phyloP scores from a whole-genome alignment of 2,113 vertebrate genomes.

The Dipodomys stephensi region DNA sequence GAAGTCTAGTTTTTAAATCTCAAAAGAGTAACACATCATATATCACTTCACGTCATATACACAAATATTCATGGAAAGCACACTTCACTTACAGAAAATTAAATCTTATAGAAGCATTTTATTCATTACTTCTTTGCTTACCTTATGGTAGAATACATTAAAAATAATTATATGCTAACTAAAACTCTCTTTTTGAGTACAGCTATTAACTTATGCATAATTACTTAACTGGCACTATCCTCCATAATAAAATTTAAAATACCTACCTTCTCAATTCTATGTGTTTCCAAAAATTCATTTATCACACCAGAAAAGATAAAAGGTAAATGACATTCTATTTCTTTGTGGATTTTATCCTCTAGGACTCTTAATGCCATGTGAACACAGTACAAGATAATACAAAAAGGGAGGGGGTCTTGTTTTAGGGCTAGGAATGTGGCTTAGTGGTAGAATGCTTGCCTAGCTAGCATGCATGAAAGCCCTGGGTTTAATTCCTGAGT shows the following conservation, averaged over 20 bases:
- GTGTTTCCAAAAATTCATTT: conserved; percentile 44
- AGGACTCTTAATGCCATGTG: conserved; percentile 11
- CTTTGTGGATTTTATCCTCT: conserved; percentile 34
- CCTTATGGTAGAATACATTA: conserved; percentile 55
- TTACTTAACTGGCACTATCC: conserved; percentile 64
- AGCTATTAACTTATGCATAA: conserved; percentile 57
- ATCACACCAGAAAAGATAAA: neutral
- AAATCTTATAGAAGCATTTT: conserved; percentile 60
- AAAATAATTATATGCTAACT: conserved; percentile 65
- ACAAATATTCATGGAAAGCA: neutral
- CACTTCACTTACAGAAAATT: conserved; percentile 58
- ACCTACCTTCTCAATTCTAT: conserved; percentile 43
- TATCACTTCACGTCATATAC: neutral
- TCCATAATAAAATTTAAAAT: conserved; percentile 66
- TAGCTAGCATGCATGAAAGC: no score
- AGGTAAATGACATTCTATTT: conserved; percentile 18
- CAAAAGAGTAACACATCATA: neutral
- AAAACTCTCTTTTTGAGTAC: conserved; percentile 65
- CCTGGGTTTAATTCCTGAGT: no score
- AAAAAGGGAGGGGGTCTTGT: no score
- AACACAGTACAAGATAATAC: conserved; percentile 41
- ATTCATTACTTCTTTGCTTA: conserved; percentile 61
- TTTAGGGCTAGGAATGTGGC: no score
- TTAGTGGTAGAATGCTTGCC: no score
- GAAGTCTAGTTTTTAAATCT: conserved; percentile 51